Evolutionary conservation across 2,888 invertebrate species (phyloP), one percentile per base, ranked within the genome.

Genomic region (Drosophila algonquin): DNA sequence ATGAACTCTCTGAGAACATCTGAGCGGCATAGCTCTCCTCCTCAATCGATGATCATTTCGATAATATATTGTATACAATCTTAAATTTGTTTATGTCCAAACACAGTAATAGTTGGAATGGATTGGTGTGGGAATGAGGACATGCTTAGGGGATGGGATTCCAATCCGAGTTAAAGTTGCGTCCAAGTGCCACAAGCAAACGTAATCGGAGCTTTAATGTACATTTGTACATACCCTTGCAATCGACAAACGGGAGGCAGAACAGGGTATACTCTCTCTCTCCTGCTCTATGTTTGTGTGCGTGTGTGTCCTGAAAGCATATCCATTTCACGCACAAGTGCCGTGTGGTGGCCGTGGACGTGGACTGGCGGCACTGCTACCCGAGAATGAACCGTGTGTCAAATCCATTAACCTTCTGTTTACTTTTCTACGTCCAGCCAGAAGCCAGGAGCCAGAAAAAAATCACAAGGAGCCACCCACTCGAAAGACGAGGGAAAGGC

Each of bases 391-490:
- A 78, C 83, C 85, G 87, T 85, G 87, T 85, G 90, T 90, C 90
- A 90, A 89, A 90, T 90, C 90, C 90, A 90, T 90, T 90, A 90
- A 90, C 90, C 90, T 90, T 90, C 89, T 90, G 85, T 90, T 90
- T 90, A 87, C 90, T 90, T 90, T 90, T 88, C 89, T 82, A 89
- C 89, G 89, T 75, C 87, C 75, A 77, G 72, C 52, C 54, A 51
- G 62, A 57, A 75, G 40, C 40, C 40, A 14, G 12, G 10, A 14
- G 35, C 35, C 35, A 35, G 56, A 21, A 46, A 44, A 72, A 67
- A 59, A 64, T 59, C 65, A 56, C 56, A 65, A 57, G 65, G 53
- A 10, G 14, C 14, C n/a, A 24, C 16, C 40, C 16, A 55, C 24
- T 35, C 52, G 6, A 51, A 35, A 16, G 21, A 40, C 50, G 45